A percentile compares a stretch with the other conserved stretches of the same genome.
phyloP scores from a whole-genome alignment of 2,113 vertebrate species.

The Epinephelus cyanopodus region DNA sequence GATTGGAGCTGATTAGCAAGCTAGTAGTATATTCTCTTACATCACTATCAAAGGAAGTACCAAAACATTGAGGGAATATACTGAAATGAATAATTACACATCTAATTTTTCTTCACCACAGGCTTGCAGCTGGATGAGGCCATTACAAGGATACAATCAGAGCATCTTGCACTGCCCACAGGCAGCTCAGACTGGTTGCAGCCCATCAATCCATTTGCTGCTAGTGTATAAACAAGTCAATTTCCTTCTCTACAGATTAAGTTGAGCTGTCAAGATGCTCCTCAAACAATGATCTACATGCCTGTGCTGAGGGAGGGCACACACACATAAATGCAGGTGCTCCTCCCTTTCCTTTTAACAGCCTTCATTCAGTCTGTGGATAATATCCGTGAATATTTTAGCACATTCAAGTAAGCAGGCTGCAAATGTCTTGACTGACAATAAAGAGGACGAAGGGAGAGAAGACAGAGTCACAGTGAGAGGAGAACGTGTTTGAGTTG shows the following conservation, averaged over 20 bases:
- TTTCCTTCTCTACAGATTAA: slow-evolving; percentile 25
- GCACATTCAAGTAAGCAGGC: slow-evolving; percentile 21
- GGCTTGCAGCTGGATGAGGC: slow-evolving; percentile 1
- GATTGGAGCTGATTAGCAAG: slow-evolving; percentile 3
- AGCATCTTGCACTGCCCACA: background rate
- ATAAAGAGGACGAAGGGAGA: slow-evolving; percentile 14
- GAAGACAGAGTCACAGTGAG: slow-evolving; percentile 7
- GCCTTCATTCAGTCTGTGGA: slow-evolving; percentile 24
- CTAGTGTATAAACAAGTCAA: slow-evolving; percentile 30
- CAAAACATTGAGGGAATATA: background rate
- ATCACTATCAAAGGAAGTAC: background rate
- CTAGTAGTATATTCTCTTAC: background rate
- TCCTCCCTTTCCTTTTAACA: slow-evolving; percentile 42
- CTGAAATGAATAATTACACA: background rate
- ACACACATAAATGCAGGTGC: background rate
- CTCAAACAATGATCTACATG: slow-evolving; percentile 40
- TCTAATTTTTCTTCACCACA: background rate
- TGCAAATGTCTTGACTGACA: slow-evolving; percentile 45
- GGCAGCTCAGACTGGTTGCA: slow-evolving; percentile 4
- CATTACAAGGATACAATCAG: background rate
- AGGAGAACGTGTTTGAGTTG: slow-evolving; percentile 14
- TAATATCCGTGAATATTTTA: slow-evolving; percentile 49
- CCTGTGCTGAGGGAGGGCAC: slow-evolving; percentile 13
- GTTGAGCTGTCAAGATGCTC: slow-evolving; percentile 43
- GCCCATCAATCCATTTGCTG: slow-evolving; percentile 48